phyloP scores from a whole-genome alignment of 2,888 invertebrate genomes.

The Polydrusus pterygomalis region DNA sequence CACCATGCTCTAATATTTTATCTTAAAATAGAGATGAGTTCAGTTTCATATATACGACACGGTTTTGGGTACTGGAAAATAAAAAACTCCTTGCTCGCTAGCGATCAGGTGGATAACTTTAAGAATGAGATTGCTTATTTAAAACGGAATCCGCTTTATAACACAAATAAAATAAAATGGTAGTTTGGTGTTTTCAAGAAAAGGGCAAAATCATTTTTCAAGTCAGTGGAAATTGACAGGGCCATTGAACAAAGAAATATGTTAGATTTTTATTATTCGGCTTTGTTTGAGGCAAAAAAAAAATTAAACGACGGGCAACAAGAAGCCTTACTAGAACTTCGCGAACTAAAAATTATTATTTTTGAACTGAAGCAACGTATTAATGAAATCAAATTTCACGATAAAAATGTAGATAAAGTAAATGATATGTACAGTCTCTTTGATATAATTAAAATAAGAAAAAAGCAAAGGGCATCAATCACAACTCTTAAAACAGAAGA shows the following conservation, averaged over 20 bases:
- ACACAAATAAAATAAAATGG: slow-evolving; percentile 15
- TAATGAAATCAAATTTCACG: neutral
- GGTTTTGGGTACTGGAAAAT: slow-evolving; percentile 26
- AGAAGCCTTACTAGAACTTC: neutral
- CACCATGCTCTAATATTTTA: neutral
- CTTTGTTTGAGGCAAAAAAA: slow-evolving; percentile 15
- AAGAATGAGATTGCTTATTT: slow-evolving; percentile 11
- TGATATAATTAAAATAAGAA: slow-evolving; percentile 15
- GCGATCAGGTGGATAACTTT: too few relatives aligned
- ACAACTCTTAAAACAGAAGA: slow-evolving; percentile 1
- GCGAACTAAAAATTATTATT: slow-evolving; percentile 15
- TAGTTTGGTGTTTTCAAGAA: slow-evolving; percentile 27
- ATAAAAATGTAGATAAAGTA: neutral
- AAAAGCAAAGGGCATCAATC: neutral
- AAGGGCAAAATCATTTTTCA: slow-evolving; percentile 1
- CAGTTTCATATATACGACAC: neutral
- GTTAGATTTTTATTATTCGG: slow-evolving; percentile 16
- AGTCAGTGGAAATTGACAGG: slow-evolving; percentile 7
- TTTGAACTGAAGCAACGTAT: slow-evolving; percentile 8
- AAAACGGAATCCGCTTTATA: slow-evolving; percentile 14
- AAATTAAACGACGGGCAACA: neutral
- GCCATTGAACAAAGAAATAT: slow-evolving; percentile 15
- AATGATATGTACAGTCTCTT: neutral
- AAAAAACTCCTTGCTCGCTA: neutral
- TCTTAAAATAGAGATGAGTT: neutral